phyloP scores from a whole-genome alignment of 1,140 invertebrate genomes.

The Scylla paramamosain region DNA sequence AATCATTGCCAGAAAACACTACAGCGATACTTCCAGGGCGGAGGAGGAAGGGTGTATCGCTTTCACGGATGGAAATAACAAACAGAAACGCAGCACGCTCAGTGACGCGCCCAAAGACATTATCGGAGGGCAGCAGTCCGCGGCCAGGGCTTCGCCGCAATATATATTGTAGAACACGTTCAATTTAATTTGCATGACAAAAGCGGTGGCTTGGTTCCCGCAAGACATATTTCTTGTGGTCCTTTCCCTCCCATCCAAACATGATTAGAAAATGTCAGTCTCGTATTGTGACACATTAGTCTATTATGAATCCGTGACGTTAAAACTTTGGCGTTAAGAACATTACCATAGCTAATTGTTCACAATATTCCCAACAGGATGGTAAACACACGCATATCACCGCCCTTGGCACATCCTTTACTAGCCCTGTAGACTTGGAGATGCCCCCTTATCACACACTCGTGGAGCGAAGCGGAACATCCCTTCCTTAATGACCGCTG shows the following conservation, averaged over 20 bases:
- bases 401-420: constrained; percentile 62
- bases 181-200: constrained; percentile 74
- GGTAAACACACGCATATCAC: constrained; percentile 69
- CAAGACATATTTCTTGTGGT: constrained; percentile 56
- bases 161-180: constrained; percentile 69
- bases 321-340: constrained; percentile 59
- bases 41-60: background rate
- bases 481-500: background rate
- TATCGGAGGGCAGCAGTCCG: constrained; percentile 27
- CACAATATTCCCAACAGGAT: constrained; percentile 60
- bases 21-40: background rate
- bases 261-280: constrained; percentile 65
- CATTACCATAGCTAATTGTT: constrained; percentile 74
- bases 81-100: constrained; percentile 4
- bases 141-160: constrained; percentile 56
- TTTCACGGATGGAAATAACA: constrained; percentile 33
- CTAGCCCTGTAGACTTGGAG: constrained; percentile 68
- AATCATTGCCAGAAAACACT: background rate
- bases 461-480: background rate
- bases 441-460: constrained; percentile 63
- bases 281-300: constrained; percentile 61
- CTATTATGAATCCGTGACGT: constrained; percentile 59
- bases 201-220: constrained; percentile 48
- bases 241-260: constrained; percentile 36
- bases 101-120: constrained; percentile 41